Evolutionary conservation across 2,888 invertebrate species (phyloP), one percentile per base, ranked within the genome.

Genomic region (Ophion slaviceki): DNA sequence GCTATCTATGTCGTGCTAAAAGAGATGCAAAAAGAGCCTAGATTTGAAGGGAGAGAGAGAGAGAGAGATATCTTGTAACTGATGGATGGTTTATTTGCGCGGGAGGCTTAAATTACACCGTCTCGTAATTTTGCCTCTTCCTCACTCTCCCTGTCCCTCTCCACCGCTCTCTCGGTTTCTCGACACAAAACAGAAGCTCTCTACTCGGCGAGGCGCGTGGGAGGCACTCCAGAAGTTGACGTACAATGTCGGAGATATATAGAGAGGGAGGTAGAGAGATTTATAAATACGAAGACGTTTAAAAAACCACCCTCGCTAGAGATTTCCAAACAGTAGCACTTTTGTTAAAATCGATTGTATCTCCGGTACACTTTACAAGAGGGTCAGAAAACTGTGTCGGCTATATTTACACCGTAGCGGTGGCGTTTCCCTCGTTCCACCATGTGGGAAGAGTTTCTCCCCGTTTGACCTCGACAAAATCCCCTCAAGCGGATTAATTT

Each of bases 161-260:
- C 72, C 40, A 28, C 32, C 66, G 32, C 74, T 20, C 53, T 64
- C 57, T 76, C 47, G 3, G 14, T 64, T 53, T 53, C 53, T 14
- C 57, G 82, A 86, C 77, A 76, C 67, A 64, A 82, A 86, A 82
- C 86, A 86, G 86, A 86, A 86, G 82, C 82, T 82, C 79, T 70
- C 47, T 78, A 66, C 79, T 81, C 75, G 75, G 53, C 80, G 61
- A 59, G 62, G 17, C 71, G 78, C 62, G 75, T 81, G 81, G 84
- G 71, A 79, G 82, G 79, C 85, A 74, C 82, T 80, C 59, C 20
- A 70, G 67, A 85, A 85, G 47, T 85, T 86, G 53, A n/a, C 64
- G 70, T 57, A 36, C n/a, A 36, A 20, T 36, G 28, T 57, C 61
- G 24, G 64, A 36, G 74, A 67, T 57, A 61, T 28, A 47, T 72